Conservation (phyloP, 1,140 invertebrate species). For the Calliphora vicina region DNA sequence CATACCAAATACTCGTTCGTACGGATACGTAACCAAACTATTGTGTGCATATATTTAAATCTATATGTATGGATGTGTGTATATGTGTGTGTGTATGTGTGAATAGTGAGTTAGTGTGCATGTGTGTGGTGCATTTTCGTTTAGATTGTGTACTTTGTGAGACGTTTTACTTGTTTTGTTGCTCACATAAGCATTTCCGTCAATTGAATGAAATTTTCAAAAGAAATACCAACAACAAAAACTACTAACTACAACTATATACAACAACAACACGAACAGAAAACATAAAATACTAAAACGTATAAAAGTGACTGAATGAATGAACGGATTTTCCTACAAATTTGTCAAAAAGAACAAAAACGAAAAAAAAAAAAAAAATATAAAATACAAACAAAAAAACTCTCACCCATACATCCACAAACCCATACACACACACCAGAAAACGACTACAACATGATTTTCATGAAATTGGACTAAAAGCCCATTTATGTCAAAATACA, state of each 20-base stretch:
- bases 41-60: background rate
- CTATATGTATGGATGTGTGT: background rate
- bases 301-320: background rate
- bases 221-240: background rate
- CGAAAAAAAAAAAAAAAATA: background rate
- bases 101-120: background rate
- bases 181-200: slow-evolving; percentile 32
- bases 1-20: background rate
- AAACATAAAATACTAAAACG: background rate
- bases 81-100: background rate
- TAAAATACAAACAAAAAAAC: background rate
- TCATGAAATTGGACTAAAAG: slow-evolving; percentile 14
- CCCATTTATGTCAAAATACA: slow-evolving; percentile 31
- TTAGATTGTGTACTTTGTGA: background rate
- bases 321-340: slow-evolving; percentile 31
- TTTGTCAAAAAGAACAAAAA: slow-evolving; percentile 22
- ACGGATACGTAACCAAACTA: background rate
- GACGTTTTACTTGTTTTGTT: slow-evolving; percentile 24
- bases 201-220: background rate
- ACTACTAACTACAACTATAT: background rate
- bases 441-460: background rate
- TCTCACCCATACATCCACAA: background rate
- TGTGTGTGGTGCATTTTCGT: background rate
- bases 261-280: background rate
- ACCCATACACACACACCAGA: background rate